A percentile compares a stretch with the other conserved stretches of the same genome.
Conservation (phyloP, 2,797 vertebrate species). For the Protonibea diacanthus region DNA sequence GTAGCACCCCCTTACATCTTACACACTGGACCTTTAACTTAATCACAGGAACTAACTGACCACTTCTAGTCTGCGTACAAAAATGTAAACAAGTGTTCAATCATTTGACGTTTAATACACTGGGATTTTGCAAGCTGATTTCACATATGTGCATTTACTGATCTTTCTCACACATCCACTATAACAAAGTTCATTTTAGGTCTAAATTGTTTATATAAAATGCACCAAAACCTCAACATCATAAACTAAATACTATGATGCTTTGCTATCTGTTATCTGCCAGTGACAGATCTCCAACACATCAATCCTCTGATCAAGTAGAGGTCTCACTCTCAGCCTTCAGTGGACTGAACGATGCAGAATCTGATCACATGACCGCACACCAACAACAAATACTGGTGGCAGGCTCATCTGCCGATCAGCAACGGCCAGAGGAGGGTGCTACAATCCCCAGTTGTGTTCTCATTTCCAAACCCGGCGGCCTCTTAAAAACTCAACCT, state of each 20-base stretch:
- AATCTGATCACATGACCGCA: conserved; percentile 28
- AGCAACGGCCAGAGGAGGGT: background rate
- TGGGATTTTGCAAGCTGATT: background rate
- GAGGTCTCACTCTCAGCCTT: background rate
- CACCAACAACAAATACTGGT: conserved; percentile 11
- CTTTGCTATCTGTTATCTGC: conserved; percentile 38
- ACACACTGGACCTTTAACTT: background rate
- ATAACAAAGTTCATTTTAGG: background rate
- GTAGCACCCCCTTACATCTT: too few species aligned
- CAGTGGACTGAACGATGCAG: conserved; percentile 9
- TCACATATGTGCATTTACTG: background rate
- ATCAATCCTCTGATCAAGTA: conserved; percentile 26
- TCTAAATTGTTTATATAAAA: background rate
- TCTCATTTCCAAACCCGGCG: conserved; percentile 16
- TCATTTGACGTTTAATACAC: conserved; percentile 2
- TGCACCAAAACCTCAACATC: background rate
- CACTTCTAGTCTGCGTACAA: background rate
- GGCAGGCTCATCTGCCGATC: conserved; percentile 12
- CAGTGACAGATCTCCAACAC: conserved; percentile 29
- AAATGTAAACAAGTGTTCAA: background rate
- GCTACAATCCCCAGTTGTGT: background rate
- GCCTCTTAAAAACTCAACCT: conserved; percentile 10
- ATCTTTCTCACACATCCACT: conserved; percentile 1
- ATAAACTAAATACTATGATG: background rate
- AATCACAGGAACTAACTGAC: conserved; percentile 18